phyloP scores from a whole-genome alignment of 2,113 vertebrate genomes.

The Scolopax mira region DNA sequence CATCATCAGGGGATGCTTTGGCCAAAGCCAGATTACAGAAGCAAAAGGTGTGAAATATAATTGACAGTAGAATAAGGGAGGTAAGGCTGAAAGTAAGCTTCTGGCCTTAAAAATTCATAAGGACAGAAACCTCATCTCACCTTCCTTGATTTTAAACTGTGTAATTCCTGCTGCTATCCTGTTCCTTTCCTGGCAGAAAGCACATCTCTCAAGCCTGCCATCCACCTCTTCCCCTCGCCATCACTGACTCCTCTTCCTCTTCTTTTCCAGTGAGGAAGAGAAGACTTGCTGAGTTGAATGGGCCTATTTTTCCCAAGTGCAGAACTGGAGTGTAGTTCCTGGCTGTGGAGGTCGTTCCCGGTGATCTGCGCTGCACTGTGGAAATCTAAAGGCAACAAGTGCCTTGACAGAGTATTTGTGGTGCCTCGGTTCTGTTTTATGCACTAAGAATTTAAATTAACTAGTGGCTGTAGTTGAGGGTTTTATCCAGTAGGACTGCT shows the following conservation, averaged over 20 bases:
- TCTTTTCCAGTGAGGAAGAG: constrained; percentile 91
- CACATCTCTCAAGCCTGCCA: neutral
- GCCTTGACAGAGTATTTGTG: constrained; percentile 64
- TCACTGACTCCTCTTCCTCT: constrained; percentile 21
- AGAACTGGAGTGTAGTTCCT: constrained; percentile 87
- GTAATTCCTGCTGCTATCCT: neutral
- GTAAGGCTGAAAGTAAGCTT: neutral
- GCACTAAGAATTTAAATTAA: constrained; percentile 72
- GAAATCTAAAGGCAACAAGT: constrained; percentile 58
- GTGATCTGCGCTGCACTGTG: constrained; percentile 43
- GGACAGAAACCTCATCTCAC: neutral
- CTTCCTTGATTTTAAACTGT: neutral
- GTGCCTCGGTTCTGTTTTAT: constrained; percentile 72
- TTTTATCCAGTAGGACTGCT: constrained; percentile 68
- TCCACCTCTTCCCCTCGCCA: accelerated
- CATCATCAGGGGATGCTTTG: neutral
- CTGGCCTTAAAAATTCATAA: neutral
- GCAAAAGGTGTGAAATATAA: neutral
- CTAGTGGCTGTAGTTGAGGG: constrained; percentile 69
- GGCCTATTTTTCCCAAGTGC: constrained; percentile 96
- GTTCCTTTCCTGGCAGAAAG: neutral
- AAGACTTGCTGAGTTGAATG: constrained; percentile 87
- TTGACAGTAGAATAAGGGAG: neutral
- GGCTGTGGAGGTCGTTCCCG: neutral
- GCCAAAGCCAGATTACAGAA: neutral